phyloP scores from a whole-genome alignment of 2,113 vertebrate species.

The Strix aluco region DNA sequence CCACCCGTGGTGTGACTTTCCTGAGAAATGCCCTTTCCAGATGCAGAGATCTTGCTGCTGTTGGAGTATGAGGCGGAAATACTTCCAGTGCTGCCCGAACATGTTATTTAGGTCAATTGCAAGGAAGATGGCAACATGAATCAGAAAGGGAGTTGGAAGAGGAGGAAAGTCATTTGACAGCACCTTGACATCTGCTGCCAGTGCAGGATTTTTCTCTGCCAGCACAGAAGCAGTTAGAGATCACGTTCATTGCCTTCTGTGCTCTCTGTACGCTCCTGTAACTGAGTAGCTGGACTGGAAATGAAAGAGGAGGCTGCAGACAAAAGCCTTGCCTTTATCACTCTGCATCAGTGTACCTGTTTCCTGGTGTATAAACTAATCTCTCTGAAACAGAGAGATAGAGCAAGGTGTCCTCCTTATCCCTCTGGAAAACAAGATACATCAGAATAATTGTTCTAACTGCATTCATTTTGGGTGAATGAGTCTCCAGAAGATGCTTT shows the following conservation, averaged over 20 bases:
- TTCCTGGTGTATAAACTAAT: not conserved
- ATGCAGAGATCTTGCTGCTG: not conserved
- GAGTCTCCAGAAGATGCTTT: not conserved
- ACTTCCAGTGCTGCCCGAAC: slow-evolving; percentile 26
- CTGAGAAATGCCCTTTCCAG: slow-evolving; percentile 16
- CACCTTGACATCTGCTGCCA: not conserved
- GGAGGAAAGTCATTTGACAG: not conserved
- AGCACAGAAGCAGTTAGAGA: not conserved
- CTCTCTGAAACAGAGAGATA: not conserved
- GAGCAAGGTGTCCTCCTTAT: not conserved
- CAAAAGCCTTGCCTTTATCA: not conserved
- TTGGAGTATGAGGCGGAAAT: not conserved
- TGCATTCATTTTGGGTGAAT: not conserved
- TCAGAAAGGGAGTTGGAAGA: slow-evolving; percentile 20
- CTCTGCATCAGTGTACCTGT: not conserved
- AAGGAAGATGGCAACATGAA: not conserved
- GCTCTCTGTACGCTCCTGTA: not conserved
- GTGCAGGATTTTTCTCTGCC: not conserved
- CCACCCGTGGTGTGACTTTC: not conserved
- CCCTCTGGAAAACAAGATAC: not conserved
- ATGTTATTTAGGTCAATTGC: slow-evolving; percentile 51
- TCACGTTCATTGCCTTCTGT: not conserved
- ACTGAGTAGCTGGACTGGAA: not conserved
- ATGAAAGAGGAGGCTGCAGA: not conserved
- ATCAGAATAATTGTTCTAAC: not conserved